phyloP scores from a whole-genome alignment of 1,140 invertebrate species.

The Calycopis cecrops region DNA sequence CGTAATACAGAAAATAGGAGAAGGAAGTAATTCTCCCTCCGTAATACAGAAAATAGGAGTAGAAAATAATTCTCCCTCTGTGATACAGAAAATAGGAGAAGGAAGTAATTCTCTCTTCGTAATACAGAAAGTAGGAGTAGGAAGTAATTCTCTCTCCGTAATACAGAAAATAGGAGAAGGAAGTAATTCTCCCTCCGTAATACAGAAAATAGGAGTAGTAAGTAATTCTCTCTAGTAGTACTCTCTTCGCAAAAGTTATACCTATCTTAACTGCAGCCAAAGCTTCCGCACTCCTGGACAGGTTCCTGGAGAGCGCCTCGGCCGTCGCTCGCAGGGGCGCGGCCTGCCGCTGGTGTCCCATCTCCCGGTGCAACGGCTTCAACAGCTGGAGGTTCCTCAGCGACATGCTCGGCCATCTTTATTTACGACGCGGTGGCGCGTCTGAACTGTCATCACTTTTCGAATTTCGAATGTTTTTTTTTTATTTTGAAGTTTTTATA shows the following conservation, averaged over 20 bases:
- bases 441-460: not conserved
- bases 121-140: too few species aligned
- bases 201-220: not conserved
- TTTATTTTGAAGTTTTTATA: not conserved
- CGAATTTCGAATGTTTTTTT: constrained; percentile 11
- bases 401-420: constrained; percentile 35
- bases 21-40: too few species aligned
- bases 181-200: too few species aligned
- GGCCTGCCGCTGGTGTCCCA: constrained; percentile 46
- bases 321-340: constrained; percentile 57
- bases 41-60: too few species aligned
- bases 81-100: too few species aligned
- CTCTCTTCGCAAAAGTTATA: constrained; percentile 23
- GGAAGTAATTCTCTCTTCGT: too few species aligned
- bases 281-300: constrained; percentile 57
- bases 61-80: too few species aligned
- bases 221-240: not conserved
- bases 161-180: too few species aligned
- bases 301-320: constrained; percentile 41
- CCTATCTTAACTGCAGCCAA: constrained; percentile 46
- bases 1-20: too few species aligned
- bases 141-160: too few species aligned
- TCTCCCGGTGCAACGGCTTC: constrained; percentile 41
- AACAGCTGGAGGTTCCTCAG: constrained; percentile 56
- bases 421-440: not conserved